Evolutionary conservation across 2,888 invertebrate genomes (phyloP), one percentile per base, ranked within the genome.

Genomic region (Syrista parreyssii): DNA sequence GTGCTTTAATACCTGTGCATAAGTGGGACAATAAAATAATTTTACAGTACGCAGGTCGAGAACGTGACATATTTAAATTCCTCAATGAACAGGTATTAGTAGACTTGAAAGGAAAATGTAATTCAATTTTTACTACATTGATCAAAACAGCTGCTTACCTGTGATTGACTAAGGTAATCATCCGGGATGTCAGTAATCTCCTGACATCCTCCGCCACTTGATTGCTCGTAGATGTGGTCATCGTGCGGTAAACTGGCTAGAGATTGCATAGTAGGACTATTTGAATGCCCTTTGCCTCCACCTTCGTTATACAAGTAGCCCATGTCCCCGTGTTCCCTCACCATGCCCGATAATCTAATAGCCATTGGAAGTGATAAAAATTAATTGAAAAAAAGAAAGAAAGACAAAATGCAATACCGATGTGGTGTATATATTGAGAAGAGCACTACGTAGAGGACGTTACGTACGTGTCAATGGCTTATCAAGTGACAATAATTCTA

Each of bases 131-230:
- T 6, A 55, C 23, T 23, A 23, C 23, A 9, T 23, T 23, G 12
- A 71, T 31, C 31, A 33, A 76, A 73, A 74, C 32, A 9, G 76
- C 72, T 32, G 11, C 55, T 78, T 82, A 92, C 92, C 82, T 96
- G 96, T 3, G 96, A 96, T 87, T 97, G 96, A 90, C 94, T 96
- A 30, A 97, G 93, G 88, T 96, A 97, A 92, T 97, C 96, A 87
- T 96, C 96, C 0, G 97, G 96, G 87, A 97, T 96, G 90, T 96
- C 96, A 0, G 95, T 96, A 86, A 97, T 96, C 92, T 96, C 96
- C 92, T 95, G 93, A 82, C 91, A 91, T 32, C 91, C 90, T 74
- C 89, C 86, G 55, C 85, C 83, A 74, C 85, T 84, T 23, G 87
- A 82, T 79, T 91, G 89, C 76, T 91, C 91, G 75, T 91, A 91